A percentile compares a stretch with the other conserved stretches of the same genome.
Conservation (phyloP, 2,888 invertebrate species). For the Nipponacmea schrenckii region DNA sequence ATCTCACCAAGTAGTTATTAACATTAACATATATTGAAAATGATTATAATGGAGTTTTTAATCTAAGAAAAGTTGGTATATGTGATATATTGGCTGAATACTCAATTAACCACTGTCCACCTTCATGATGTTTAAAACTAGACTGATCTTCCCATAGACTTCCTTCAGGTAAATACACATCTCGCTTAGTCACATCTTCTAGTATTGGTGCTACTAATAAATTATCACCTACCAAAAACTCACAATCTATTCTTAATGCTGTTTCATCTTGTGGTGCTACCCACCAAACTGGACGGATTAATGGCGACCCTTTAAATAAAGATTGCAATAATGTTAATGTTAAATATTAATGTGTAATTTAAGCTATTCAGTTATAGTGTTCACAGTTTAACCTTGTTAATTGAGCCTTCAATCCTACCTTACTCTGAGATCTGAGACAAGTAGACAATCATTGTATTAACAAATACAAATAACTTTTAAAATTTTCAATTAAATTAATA, state of each 20-base stretch:
- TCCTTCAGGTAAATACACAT: slow-evolving; percentile 54
- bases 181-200: slow-evolving; percentile 40
- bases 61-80: slow-evolving; percentile 30
- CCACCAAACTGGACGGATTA: slow-evolving; percentile 89
- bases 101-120: slow-evolving; percentile 42
- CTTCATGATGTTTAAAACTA: slow-evolving; percentile 30
- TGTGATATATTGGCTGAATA: slow-evolving; percentile 29
- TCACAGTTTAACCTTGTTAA: background rate
- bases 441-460: no score
- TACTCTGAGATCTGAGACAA: no score
- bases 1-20: no score
- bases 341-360: background rate
- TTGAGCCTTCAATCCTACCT: background rate
- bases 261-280: slow-evolving; percentile 85
- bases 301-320: slow-evolving; percentile 73
- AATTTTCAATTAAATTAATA: no score
- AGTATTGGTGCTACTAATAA: slow-evolving; percentile 64
- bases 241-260: slow-evolving; percentile 82
- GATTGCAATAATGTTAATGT: background rate
- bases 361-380: slow-evolving; percentile 58
- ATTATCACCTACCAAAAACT: slow-evolving; percentile 60
- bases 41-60: background rate
- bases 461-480: no score
- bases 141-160: slow-evolving; percentile 44
- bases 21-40: background rate